A percentile compares a stretch with the other conserved stretches of the same genome.
Conservation (phyloP, 2,797 vertebrate genomes). For the Amniataba percoides region DNA sequence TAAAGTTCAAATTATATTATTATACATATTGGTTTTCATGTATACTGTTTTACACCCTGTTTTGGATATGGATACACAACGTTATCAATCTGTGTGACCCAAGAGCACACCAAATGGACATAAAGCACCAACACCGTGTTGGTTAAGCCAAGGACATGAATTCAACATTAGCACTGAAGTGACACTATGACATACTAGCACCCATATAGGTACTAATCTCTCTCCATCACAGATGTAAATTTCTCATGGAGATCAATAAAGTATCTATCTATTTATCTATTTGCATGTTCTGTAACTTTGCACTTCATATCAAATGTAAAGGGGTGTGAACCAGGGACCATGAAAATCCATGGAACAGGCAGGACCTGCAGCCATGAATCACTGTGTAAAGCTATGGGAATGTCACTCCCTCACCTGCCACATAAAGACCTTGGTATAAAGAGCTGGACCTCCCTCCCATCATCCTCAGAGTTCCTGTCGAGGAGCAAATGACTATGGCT, state of each 20-base stretch:
- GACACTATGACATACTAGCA: no score
- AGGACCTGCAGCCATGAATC: slow-evolving; percentile 22
- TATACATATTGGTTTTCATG: background rate
- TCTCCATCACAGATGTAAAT: slow-evolving; percentile 24
- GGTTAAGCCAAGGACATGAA: background rate
- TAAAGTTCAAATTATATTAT: no score
- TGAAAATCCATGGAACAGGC: background rate
- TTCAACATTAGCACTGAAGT: background rate
- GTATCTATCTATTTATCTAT: slow-evolving; percentile 2
- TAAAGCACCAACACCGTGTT: background rate
- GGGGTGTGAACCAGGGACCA: background rate
- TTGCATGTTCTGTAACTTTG: background rate
- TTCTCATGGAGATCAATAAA: no score
- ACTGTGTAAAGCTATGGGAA: slow-evolving; percentile 11
- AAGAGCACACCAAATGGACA: background rate
- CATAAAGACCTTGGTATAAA: slow-evolving; percentile 73
- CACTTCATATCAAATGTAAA: slow-evolving; percentile 11
- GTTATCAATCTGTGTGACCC: background rate
- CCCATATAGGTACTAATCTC: background rate
- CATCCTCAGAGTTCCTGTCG: slow-evolving; percentile 53
- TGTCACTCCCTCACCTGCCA: slow-evolving; percentile 61
- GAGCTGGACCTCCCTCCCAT: slow-evolving; percentile 32
- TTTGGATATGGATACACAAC: background rate
- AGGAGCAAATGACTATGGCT: slow-evolving; percentile 57
- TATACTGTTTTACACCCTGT: background rate